Conservation (phyloP, 92 coral and sea anemone species). For the Phenganax subtilis region DNA sequence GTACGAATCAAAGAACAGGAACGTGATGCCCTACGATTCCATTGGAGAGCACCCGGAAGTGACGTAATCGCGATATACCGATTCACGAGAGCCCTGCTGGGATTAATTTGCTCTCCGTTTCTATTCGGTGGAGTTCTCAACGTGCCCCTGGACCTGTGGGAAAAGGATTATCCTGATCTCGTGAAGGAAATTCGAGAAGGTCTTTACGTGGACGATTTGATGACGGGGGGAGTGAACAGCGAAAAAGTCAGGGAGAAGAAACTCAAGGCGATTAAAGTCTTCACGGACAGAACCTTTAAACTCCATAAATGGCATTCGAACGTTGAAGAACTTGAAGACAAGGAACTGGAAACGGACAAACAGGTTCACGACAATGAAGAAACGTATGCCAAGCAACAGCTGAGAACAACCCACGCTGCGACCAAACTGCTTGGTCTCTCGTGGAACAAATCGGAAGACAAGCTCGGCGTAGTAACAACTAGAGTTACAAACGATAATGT, state of each 20-base stretch:
- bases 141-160: not conserved
- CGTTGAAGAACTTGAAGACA: not conserved
- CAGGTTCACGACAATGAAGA: not conserved
- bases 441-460: no score
- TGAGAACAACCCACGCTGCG: not conserved
- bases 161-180: not conserved
- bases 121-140: conserved; percentile 1
- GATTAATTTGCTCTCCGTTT: not conserved
- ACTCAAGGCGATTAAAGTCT: not conserved
- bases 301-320: not conserved
- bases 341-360: not conserved
- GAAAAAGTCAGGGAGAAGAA: not conserved
- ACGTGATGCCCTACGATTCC: conserved; percentile 6
- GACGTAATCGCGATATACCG: not conserved
- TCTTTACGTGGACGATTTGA: conserved; percentile 18
- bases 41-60: conserved; percentile 17
- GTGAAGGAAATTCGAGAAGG: conserved; percentile 20
- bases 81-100: not conserved
- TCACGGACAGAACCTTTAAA: not conserved
- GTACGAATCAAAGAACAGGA: conserved; percentile 16
- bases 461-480: no score
- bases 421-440: not conserved
- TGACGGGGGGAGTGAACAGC: not conserved
- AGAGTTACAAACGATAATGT: not conserved
- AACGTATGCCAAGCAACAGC: not conserved